Conservation (phyloP, 2,113 vertebrate genomes). For the Nematolebias whitei region DNA sequence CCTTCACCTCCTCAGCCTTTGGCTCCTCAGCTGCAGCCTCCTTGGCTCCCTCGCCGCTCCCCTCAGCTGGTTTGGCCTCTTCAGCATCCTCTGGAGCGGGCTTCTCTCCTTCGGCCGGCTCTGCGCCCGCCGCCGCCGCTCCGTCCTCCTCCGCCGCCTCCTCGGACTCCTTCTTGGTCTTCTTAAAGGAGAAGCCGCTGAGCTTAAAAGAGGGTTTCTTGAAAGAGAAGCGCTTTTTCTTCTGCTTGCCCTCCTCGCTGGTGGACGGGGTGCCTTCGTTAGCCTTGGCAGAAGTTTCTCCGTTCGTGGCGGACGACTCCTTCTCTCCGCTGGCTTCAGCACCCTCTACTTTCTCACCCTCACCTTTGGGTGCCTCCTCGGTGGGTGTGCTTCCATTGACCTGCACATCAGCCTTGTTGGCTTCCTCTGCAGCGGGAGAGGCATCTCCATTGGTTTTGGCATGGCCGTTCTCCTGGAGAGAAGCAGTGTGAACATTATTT, state of each 20-base stretch:
- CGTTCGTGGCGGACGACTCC: conserved; percentile 82
- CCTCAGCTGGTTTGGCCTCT: conserved; percentile 62
- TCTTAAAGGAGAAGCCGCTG: conserved; percentile 85
- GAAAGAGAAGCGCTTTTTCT: conserved; percentile 97
- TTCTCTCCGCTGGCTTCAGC: conserved; percentile 75
- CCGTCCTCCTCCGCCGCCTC: conserved; percentile 81
- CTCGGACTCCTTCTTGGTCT: conserved; percentile 90
- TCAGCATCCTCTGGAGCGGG: conserved; percentile 54
- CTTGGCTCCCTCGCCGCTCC: conserved; percentile 54
- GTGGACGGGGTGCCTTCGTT: conserved; percentile 78
- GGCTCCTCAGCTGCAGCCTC: conserved; percentile 58
- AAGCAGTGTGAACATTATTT: not conserved
- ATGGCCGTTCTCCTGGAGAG: conserved; percentile 87
- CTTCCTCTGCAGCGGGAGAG: conserved; percentile 84
- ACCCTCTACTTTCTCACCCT: conserved; percentile 65
- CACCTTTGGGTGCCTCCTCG: conserved; percentile 82
- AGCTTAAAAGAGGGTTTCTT: conserved; percentile 93
- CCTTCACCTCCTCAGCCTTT: conserved; percentile 72
- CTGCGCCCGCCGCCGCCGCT: conserved; percentile 40
- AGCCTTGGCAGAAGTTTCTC: conserved; percentile 75
- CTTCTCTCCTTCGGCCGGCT: conserved; percentile 71
- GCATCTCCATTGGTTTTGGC: conserved; percentile 85
- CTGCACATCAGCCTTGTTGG: conserved; percentile 84
- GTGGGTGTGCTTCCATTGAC: conserved; percentile 88
- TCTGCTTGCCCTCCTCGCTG: conserved; percentile 91